Conservation (phyloP, 2,113 vertebrate species). For the Cygnus buccinator region DNA sequence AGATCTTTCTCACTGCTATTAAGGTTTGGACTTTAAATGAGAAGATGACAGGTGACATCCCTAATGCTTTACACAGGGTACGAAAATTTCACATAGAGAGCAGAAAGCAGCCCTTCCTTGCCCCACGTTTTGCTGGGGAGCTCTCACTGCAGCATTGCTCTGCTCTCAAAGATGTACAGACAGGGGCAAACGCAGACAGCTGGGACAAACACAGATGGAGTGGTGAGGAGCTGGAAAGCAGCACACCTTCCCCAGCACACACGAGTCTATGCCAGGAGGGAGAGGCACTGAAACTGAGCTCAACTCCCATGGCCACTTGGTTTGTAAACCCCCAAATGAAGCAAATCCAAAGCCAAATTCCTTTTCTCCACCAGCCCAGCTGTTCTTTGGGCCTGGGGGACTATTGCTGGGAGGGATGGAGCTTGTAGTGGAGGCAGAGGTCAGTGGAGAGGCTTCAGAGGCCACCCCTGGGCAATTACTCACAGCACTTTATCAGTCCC, state of each 20-base stretch:
- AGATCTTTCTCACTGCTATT: background rate
- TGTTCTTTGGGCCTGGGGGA: background rate
- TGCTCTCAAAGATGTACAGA: background rate
- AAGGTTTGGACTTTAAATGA: background rate
- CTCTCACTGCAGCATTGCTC: background rate
- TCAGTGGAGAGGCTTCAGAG: background rate
- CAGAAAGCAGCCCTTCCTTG: background rate
- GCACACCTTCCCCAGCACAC: background rate
- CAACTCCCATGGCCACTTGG: background rate
- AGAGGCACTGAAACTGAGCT: background rate
- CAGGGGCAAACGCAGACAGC: background rate
- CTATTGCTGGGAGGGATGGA: background rate
- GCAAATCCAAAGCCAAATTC: background rate
- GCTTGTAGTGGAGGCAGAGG: background rate
- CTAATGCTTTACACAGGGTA: background rate
- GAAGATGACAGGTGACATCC: background rate
- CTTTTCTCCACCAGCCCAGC: background rate
- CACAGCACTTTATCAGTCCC: background rate
- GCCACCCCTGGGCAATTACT: background rate
- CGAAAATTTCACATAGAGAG: background rate
- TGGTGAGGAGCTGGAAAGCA: background rate
- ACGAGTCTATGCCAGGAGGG: background rate
- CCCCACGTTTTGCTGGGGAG: background rate
- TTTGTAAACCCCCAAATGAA: background rate
- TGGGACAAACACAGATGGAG: background rate